Evolutionary conservation across 2,797 vertebrate genomes (phyloP).

Genomic region (Pteropus rufus): DNA sequence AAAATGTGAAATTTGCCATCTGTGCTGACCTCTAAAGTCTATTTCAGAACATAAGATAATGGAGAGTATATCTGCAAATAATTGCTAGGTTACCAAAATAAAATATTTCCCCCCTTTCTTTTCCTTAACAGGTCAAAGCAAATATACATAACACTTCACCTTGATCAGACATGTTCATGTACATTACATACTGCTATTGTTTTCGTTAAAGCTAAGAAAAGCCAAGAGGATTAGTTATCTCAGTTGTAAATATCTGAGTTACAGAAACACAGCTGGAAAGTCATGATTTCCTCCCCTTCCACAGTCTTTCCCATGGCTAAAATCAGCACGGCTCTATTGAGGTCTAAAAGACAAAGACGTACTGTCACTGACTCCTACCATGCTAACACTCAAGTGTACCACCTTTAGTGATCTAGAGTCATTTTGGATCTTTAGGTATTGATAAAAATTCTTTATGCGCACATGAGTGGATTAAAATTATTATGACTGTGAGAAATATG

Average conservation of each 20-base stretch:
- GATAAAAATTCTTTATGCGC: conserved; percentile 60
- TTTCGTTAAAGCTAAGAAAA: conserved; percentile 66
- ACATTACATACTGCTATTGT: conserved; percentile 27
- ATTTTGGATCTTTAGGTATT: conserved; percentile 57
- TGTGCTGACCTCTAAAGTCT: conserved; percentile 58
- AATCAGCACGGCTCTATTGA: conserved; percentile 68
- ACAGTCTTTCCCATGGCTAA: conserved; percentile 61
- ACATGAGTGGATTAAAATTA: conserved; percentile 58
- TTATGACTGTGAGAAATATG: conserved; percentile 63
- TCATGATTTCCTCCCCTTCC: conserved; percentile 51
- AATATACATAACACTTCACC: conserved; percentile 32
- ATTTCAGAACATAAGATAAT: conserved; percentile 62
- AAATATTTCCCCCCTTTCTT: conserved; percentile 40
- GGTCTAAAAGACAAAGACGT: conserved; percentile 72
- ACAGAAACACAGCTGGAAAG: conserved; percentile 74
- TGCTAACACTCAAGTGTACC: neutral
- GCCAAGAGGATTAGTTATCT: conserved; percentile 67
- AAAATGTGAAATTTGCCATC: conserved; percentile 53
- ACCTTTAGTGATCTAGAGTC: conserved; percentile 44
- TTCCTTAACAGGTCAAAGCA: conserved; percentile 62
- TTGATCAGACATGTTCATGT: conserved; percentile 32
- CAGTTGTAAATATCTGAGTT: conserved; percentile 70
- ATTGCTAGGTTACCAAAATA: conserved; percentile 10
- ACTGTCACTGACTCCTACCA: conserved; percentile 63
- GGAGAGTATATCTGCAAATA: conserved; percentile 31